Evolutionary conservation across 2,888 invertebrate genomes (phyloP).

Genomic region (Conops quadrifasciatus): DNA sequence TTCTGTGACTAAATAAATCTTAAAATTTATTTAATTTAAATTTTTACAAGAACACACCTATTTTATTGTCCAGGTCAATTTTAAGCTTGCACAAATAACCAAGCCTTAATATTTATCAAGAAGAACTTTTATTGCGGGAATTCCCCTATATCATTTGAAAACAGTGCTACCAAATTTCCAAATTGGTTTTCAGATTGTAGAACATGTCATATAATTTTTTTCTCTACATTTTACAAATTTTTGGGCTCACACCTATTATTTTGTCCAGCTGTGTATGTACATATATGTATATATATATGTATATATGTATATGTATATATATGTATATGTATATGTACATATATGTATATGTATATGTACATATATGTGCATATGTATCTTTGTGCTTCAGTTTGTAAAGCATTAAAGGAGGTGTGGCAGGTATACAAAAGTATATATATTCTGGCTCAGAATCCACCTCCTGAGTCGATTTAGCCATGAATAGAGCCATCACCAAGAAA

Average conservation of each 20-base stretch:
- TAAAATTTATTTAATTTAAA: background rate
- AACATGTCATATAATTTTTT: background rate
- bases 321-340: no score
- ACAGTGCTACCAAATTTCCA: background rate
- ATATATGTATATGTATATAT: no score
- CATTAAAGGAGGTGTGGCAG: no score
- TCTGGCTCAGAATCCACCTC: no score
- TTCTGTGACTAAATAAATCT: background rate
- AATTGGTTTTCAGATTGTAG: background rate
- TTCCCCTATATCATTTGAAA: background rate
- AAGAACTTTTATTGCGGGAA: background rate
- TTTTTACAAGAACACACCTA: background rate
- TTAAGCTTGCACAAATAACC: background rate
- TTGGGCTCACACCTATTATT: background rate
- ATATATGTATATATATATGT: no score
- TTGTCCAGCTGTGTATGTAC: background rate
- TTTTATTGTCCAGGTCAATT: background rate
- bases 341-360: no score
- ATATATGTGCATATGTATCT: no score
- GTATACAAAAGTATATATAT: no score
- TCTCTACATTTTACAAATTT: background rate
- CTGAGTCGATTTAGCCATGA: no score
- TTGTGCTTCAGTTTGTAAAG: no score
- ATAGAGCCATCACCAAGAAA: no score
- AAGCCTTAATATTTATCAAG: background rate